phyloP scores from a whole-genome alignment of 2,888 invertebrate species.

The Acanthosoma haemorrhoidale region DNA sequence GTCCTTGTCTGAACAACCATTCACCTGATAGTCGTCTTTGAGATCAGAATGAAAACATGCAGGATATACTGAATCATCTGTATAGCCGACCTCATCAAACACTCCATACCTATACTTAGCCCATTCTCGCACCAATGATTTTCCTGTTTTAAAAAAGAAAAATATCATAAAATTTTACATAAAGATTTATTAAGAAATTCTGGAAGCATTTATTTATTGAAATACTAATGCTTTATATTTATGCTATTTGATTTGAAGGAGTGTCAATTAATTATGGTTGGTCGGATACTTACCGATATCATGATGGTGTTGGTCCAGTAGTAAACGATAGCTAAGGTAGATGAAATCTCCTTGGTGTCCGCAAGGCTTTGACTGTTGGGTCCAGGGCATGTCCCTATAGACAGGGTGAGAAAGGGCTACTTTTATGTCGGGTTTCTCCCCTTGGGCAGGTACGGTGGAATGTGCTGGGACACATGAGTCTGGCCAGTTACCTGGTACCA shows the following conservation, averaged over 20 bases:
- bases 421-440: slow-evolving; percentile 54
- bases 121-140: slow-evolving; percentile 57
- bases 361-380: slow-evolving; percentile 58
- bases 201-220: too few species aligned
- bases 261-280: too few species aligned
- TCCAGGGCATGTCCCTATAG: slow-evolving; percentile 54
- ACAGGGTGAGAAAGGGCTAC: slow-evolving; percentile 52
- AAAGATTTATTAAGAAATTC: too few species aligned
- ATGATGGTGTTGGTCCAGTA: slow-evolving; percentile 43
- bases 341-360: slow-evolving; percentile 57
- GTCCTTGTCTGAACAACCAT: slow-evolving; percentile 53
- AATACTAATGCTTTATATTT: too few species aligned
- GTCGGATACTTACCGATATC: slow-evolving; percentile 46
- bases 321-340: slow-evolving; percentile 49
- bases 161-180: neutral
- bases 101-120: slow-evolving; percentile 63
- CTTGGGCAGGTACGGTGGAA: slow-evolving; percentile 48
- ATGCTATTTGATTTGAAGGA: too few species aligned
- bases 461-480: slow-evolving; percentile 49
- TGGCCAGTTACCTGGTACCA: slow-evolving; percentile 57
- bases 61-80: slow-evolving; percentile 55
- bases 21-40: slow-evolving; percentile 48
- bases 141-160: slow-evolving; percentile 46
- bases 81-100: slow-evolving; percentile 60
- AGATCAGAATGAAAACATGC: slow-evolving; percentile 50